These are phyloP conservation scores for Halyomorpha halys DNA, from an alignment of 1,140 invertebrate genomes.

Conservation along the genomic window DNA sequence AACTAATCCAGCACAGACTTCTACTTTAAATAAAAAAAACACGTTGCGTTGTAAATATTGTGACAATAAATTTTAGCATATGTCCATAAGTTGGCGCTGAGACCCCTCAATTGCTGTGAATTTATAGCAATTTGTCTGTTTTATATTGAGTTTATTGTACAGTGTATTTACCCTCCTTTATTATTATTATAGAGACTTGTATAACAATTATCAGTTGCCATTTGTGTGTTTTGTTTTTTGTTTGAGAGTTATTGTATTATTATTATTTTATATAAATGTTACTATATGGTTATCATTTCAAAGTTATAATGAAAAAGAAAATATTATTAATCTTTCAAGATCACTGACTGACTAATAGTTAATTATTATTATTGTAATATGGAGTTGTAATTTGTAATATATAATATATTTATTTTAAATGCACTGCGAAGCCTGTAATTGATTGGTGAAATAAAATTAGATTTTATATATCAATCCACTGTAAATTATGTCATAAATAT, in stretches of 20 bases:
- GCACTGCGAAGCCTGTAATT: slow-evolving; percentile 16
- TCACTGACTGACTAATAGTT: slow-evolving; percentile 18
- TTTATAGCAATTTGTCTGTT: not conserved
- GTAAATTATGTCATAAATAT: slow-evolving; percentile 9
- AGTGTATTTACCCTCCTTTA: not conserved
- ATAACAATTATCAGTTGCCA: slow-evolving; percentile 12
- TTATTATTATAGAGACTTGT: not conserved
- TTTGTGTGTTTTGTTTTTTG: slow-evolving; percentile 17
- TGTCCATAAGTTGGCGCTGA: not conserved
- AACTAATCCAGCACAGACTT: too few species aligned
- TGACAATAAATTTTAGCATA: not conserved
- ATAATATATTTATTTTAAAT: slow-evolving; percentile 17
- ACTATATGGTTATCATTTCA: slow-evolving; percentile 13
- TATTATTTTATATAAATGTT: slow-evolving; percentile 15
- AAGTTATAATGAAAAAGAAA: not conserved
- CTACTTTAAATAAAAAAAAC: not conserved
- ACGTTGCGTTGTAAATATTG: slow-evolving; percentile 15
- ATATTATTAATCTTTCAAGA: slow-evolving; percentile 15
- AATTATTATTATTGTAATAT: slow-evolving; percentile 17
- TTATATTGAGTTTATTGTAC: slow-evolving; percentile 3
- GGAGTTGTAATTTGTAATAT: slow-evolving; percentile 15
- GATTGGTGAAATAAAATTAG: slow-evolving; percentile 9
- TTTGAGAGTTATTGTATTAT: slow-evolving; percentile 13
- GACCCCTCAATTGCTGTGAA: slow-evolving; percentile 3
- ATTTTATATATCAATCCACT: slow-evolving; percentile 30